Percentiles rank a stretch among this genome's conserved stretches.
Evolutionary conservation across 2,797 vertebrate species (phyloP).

Genomic region (Yasuhikotakia modesta): DNA sequence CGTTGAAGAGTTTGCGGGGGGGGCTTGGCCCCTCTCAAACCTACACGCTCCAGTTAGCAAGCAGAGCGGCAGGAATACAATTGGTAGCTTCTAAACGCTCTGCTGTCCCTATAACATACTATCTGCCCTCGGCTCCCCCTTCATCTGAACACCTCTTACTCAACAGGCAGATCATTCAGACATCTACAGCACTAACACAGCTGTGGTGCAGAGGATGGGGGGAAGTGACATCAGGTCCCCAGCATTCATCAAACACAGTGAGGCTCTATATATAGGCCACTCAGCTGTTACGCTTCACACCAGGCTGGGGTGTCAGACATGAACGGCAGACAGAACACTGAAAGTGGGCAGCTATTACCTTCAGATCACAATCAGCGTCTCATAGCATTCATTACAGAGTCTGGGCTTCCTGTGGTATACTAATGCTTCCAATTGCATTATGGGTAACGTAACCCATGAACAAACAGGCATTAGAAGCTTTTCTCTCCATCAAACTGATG

Average conservation of each 20-base stretch:
- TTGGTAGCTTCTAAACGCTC: conserved; percentile 61
- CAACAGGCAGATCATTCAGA: conserved; percentile 3
- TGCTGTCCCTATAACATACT: conserved; percentile 58
- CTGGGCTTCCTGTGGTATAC: conserved; percentile 1
- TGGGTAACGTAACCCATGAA: conserved; percentile 8
- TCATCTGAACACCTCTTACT: conserved; percentile 48
- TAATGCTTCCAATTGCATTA: conserved; percentile 8
- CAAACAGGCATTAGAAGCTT: conserved; percentile 2
- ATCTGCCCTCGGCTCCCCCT: conserved; percentile 56
- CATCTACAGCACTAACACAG: not conserved
- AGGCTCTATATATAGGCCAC: conserved; percentile 68
- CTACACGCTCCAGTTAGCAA: conserved; percentile 79
- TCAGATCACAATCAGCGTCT: conserved; percentile 6
- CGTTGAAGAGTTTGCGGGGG: conserved; percentile 65
- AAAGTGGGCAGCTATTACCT: conserved; percentile 34
- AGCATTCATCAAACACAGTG: conserved; percentile 67
- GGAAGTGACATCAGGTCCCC: conserved; percentile 46
- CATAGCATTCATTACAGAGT: not conserved
- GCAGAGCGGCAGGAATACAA: conserved; percentile 63
- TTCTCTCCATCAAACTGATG: not conserved
- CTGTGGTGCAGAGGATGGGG: conserved; percentile 13
- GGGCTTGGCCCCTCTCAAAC: conserved; percentile 66
- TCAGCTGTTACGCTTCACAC: conserved; percentile 66
- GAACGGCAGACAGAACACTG: not conserved
- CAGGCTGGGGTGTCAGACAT: conserved; percentile 20